Evolutionary conservation across 2,797 vertebrate genomes (phyloP).

Genomic region (Danio jaintianensis): DNA sequence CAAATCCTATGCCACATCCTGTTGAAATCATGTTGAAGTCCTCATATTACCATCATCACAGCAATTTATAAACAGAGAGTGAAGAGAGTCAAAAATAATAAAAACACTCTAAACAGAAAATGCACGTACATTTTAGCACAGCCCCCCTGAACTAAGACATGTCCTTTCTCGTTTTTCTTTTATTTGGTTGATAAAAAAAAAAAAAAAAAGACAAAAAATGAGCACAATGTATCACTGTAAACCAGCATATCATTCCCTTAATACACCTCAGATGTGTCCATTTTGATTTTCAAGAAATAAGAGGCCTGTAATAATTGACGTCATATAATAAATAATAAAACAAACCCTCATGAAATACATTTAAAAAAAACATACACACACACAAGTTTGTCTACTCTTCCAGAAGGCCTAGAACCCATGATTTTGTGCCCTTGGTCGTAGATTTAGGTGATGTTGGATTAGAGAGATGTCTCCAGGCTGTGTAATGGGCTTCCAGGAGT

Average conservation of each 20-base stretch:
- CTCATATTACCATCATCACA: slow-evolving; percentile 11
- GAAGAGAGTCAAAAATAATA: background rate
- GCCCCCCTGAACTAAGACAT: background rate
- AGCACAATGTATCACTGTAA: slow-evolving; percentile 15
- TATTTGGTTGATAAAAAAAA: background rate
- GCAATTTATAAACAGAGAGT: background rate
- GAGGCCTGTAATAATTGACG: background rate
- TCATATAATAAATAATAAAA: slow-evolving; percentile 3
- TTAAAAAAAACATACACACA: too few species aligned
- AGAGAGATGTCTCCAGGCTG: slow-evolving; percentile 98
- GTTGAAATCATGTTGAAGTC: slow-evolving; percentile 6
- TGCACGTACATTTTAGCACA: background rate
- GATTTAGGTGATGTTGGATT: slow-evolving; percentile 56
- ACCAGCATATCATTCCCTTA: background rate
- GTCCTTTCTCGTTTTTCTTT: background rate
- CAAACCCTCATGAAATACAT: background rate
- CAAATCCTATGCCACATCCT: slow-evolving; percentile 25
- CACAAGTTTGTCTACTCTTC: slow-evolving; percentile 20
- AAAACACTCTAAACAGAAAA: slow-evolving; percentile 10
- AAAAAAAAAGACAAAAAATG: background rate
- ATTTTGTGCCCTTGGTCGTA: background rate
- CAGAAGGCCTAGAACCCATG: slow-evolving; percentile 1
- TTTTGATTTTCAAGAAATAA: background rate
- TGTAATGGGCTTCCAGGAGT: slow-evolving; percentile 97
- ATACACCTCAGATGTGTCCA: background rate